A percentile compares a stretch with the other conserved stretches of the same genome.
These are phyloP conservation scores for Urocynchramus pylzowi DNA, from an alignment of 2,113 vertebrate species.

Conservation along the genomic window DNA sequence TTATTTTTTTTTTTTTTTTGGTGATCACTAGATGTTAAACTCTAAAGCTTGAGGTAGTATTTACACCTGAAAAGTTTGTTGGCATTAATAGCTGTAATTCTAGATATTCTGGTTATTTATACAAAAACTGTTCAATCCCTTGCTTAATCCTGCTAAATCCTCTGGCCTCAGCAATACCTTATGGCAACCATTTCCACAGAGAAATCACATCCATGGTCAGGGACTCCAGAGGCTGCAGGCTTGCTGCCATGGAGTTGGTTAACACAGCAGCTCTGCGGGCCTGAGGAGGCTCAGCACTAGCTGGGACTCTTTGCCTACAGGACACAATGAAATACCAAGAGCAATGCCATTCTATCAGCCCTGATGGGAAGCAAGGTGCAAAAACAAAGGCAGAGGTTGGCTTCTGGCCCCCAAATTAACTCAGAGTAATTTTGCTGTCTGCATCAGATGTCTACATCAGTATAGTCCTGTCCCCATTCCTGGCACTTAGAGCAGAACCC, in stretches of 20 bases:
- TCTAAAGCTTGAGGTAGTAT: background rate
- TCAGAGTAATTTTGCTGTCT: background rate
- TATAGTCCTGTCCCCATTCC: background rate
- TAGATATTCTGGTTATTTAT: background rate
- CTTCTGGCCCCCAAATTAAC: background rate
- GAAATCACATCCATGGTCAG: background rate
- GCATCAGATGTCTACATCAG: background rate
- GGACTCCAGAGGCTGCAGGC: background rate
- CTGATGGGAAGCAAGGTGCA: background rate
- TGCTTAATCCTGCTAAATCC: conserved; percentile 25
- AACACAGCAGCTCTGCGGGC: rapidly evolving
- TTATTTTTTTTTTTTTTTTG: too few relatives aligned
- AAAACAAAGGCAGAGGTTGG: background rate
- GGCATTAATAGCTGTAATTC: background rate
- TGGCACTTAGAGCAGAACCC: background rate
- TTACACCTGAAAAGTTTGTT: background rate
- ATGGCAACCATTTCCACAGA: background rate
- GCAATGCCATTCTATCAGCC: background rate
- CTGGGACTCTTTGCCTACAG: background rate
- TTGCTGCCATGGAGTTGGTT: background rate
- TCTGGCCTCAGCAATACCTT: background rate
- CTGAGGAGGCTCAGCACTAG: background rate
- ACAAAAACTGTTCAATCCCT: background rate
- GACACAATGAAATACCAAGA: background rate
- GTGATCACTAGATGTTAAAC: background rate